Evolutionary conservation across 1,140 invertebrate species (phyloP).

Genomic region (Penaeus indicus): DNA sequence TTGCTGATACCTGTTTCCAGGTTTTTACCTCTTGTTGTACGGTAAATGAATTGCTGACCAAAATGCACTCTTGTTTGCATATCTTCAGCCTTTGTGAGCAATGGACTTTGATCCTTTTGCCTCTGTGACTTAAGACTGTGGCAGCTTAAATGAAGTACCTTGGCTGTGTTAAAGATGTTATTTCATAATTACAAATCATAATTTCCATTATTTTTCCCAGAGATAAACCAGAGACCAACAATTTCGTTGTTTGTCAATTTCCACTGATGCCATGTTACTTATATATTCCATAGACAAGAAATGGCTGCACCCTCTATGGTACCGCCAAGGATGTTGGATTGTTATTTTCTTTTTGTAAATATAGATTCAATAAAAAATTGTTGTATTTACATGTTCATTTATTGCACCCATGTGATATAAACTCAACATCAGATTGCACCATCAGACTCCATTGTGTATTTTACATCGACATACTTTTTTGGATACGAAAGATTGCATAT

Average conservation of each 20-base stretch:
- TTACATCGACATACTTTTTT: no score
- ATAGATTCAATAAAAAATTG: conserved; percentile 61
- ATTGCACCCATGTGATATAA: no score
- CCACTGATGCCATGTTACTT: conserved; percentile 60
- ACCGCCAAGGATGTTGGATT: conserved; percentile 55
- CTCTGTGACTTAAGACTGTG: conserved; percentile 59
- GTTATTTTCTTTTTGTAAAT: conserved; percentile 63
- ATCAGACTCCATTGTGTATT: no score
- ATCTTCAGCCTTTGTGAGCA: conserved; percentile 60
- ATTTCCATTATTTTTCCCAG: conserved; percentile 53
- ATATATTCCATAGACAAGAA: conserved; percentile 55
- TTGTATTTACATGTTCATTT: conserved; percentile 46
- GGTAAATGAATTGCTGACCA: conserved; percentile 57
- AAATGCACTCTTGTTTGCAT: conserved; percentile 61
- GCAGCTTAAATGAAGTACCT: conserved; percentile 60
- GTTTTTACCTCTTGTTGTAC: conserved; percentile 63
- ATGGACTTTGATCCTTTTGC: conserved; percentile 56
- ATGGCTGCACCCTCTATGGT: conserved; percentile 58
- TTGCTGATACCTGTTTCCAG: conserved; percentile 60
- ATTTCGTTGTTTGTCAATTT: conserved; percentile 50
- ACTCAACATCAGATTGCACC: no score
- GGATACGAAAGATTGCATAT: no score
- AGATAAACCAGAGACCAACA: conserved; percentile 58
- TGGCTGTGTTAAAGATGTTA: conserved; percentile 60
- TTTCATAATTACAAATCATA: conserved; percentile 58